These are phyloP conservation scores for Corythoichthys haematopterus DNA, from an alignment of 2,113 vertebrate genomes.

Conservation along the genomic window DNA sequence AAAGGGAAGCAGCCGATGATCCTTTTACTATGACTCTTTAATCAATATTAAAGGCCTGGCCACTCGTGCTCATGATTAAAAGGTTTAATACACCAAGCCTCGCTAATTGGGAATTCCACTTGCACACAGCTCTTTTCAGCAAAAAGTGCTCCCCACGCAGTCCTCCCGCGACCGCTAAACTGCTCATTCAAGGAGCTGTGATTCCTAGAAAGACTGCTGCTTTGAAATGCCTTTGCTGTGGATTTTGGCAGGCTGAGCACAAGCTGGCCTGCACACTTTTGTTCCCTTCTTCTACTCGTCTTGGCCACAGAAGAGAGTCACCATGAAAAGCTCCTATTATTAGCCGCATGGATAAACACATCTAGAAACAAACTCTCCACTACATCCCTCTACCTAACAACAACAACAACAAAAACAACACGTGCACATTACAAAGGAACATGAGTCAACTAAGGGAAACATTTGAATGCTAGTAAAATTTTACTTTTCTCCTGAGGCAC, in stretches of 20 bases:
- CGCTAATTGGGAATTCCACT: slow-evolving; percentile 16
- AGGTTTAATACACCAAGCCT: slow-evolving; percentile 2
- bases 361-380: slow-evolving; percentile 19
- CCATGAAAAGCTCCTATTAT: slow-evolving; percentile 54
- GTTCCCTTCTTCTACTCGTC: slow-evolving; percentile 23
- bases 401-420: neutral
- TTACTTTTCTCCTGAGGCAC: neutral
- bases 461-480: neutral
- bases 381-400: neutral
- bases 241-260: slow-evolving; percentile 44
- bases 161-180: slow-evolving; percentile 9
- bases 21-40: neutral
- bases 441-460: neutral
- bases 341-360: slow-evolving; percentile 35
- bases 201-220: slow-evolving; percentile 64
- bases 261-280: slow-evolving; percentile 6
- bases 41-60: neutral
- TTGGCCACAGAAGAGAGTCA: slow-evolving; percentile 17
- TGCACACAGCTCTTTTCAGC: slow-evolving; percentile 30
- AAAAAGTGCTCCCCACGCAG: slow-evolving; percentile 29
- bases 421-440: neutral
- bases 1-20: neutral
- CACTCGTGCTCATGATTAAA: neutral
- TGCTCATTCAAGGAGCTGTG: slow-evolving; percentile 38
- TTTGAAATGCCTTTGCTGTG: slow-evolving; percentile 29